Percentiles rank a stretch among this genome's conserved stretches.
These are phyloP conservation scores for Bursaphelenchus okinawaensis DNA, from an alignment of 2,888 invertebrate genomes.

Conservation along the genomic window DNA sequence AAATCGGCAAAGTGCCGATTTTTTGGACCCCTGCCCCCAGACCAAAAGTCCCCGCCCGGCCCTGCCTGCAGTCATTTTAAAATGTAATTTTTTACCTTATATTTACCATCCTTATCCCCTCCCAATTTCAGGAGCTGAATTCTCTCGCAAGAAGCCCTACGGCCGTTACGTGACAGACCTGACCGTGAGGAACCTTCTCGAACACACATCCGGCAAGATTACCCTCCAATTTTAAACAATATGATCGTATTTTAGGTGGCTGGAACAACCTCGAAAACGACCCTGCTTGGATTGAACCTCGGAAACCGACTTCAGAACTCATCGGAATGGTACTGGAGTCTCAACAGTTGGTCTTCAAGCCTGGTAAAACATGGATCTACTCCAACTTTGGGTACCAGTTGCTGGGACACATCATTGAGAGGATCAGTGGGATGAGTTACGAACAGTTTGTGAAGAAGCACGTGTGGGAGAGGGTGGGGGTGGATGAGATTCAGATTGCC, in stretches of 20 bases:
- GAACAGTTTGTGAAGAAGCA: constrained; percentile 53
- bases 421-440: constrained; percentile 41
- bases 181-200: constrained; percentile 50
- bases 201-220: constrained; percentile 47
- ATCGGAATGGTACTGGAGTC: constrained; percentile 35
- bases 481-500: constrained; percentile 53
- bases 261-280: constrained; percentile 51
- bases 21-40: no score
- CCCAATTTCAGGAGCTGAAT: constrained; percentile 42
- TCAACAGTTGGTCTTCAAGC: constrained; percentile 38
- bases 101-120: no score
- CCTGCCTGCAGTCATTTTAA: no score
- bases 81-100: background rate
- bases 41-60: no score
- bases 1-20: no score
- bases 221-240: background rate
- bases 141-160: constrained; percentile 41
- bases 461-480: constrained; percentile 48
- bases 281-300: constrained; percentile 55
- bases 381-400: constrained; percentile 56
- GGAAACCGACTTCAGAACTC: constrained; percentile 38
- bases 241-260: constrained; percentile 43
- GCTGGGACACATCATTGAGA: constrained; percentile 50
- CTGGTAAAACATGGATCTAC: constrained; percentile 54
- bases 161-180: constrained; percentile 48